phyloP scores from a whole-genome alignment of 2,888 invertebrate genomes.

The Heliconius erato region DNA sequence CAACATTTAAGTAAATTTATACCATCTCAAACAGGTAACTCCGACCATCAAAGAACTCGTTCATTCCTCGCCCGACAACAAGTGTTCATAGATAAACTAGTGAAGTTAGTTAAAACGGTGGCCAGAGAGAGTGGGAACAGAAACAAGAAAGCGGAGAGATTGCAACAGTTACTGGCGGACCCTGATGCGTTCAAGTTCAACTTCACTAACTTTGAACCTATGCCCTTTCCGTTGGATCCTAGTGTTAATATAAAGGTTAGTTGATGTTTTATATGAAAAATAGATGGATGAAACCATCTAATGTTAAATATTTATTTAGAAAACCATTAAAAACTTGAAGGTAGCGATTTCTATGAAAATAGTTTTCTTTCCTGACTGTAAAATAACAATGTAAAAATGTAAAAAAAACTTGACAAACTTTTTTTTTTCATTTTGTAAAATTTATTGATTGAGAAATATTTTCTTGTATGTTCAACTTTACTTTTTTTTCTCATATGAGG shows the following conservation, averaged over 20 bases:
- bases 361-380: too few relatives aligned
- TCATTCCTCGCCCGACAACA: conserved; percentile 94
- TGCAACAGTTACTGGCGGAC: conserved; percentile 93
- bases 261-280: background rate
- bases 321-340: too few relatives aligned
- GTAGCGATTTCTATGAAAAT: too few relatives aligned
- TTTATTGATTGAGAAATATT: too few relatives aligned
- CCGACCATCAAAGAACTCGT: conserved; percentile 90
- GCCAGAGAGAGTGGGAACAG: conserved; percentile 96
- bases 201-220: conserved; percentile 95
- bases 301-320: too few relatives aligned
- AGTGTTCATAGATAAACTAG: conserved; percentile 95
- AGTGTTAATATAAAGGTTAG: conserved; percentile 85
- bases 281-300: too few relatives aligned
- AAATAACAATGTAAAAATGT: too few relatives aligned
- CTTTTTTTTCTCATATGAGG: too few relatives aligned
- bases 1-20: too few relatives aligned
- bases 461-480: too few relatives aligned
- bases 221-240: conserved; percentile 98
- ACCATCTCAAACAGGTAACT: conserved; percentile 76
- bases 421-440: too few relatives aligned
- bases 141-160: conserved; percentile 95
- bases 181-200: conserved; percentile 93
- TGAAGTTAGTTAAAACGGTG: conserved; percentile 94
- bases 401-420: too few relatives aligned